A percentile compares a stretch with the other conserved stretches of the same genome.
Conservation (phyloP, 1,140 invertebrate species). For the Cephus cinctus region DNA sequence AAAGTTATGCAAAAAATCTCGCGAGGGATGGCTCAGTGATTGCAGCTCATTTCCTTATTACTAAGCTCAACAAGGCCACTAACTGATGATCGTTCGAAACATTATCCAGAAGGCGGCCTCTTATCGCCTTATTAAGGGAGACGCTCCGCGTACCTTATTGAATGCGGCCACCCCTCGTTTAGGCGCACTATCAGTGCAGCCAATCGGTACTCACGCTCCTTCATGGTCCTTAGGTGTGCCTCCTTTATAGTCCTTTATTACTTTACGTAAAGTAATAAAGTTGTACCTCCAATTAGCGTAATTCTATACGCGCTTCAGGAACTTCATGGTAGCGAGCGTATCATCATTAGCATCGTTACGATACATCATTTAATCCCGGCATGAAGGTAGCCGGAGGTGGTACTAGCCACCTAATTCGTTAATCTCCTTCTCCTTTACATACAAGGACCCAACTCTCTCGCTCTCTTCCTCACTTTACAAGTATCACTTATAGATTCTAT, state of each 20-base stretch:
- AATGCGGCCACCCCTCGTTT: slow-evolving; percentile 28
- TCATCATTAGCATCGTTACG: slow-evolving; percentile 37
- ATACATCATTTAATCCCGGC: slow-evolving; percentile 34
- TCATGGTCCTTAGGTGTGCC: slow-evolving; percentile 37
- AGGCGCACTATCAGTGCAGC: slow-evolving; percentile 24
- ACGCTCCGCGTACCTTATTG: slow-evolving; percentile 33
- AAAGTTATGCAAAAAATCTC: no score
- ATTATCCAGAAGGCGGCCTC: slow-evolving; percentile 34
- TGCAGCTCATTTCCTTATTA: no score
- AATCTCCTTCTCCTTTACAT: no score
- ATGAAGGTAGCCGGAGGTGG: no score
- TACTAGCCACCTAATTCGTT: no score
- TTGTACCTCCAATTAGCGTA: slow-evolving; percentile 50
- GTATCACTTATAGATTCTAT: no score
- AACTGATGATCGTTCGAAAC: no score
- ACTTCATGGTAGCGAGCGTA: slow-evolving; percentile 30
- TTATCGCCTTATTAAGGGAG: slow-evolving; percentile 50
- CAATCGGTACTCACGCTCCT: slow-evolving; percentile 42
- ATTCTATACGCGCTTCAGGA: slow-evolving; percentile 20
- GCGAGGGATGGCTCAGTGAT: no score
- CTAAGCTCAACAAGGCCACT: no score
- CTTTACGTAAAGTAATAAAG: slow-evolving; percentile 51
- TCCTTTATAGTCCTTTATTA: slow-evolving; percentile 41
- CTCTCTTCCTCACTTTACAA: no score
- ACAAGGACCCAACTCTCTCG: no score